These are phyloP conservation scores for Crotalus tigris DNA, from an alignment of 2,113 vertebrate species.

Conservation along the genomic window DNA sequence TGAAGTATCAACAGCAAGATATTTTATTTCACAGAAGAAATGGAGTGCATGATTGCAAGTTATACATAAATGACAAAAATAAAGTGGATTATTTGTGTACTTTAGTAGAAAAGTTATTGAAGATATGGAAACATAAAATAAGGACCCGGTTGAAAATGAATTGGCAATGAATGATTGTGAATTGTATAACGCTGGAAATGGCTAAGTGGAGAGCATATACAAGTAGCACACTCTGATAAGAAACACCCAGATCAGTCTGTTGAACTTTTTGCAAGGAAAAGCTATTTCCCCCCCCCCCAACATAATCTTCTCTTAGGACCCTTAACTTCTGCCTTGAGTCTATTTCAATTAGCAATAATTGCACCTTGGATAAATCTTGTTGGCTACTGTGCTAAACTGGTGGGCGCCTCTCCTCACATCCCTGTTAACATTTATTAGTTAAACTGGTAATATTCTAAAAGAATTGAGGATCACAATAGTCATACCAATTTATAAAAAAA, in stretches of 20 bases:
- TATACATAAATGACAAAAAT: neutral
- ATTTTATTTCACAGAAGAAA: neutral
- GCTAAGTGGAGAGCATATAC: neutral
- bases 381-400: neutral
- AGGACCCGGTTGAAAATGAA: neutral
- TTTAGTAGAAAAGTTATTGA: neutral
- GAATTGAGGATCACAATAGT: neutral
- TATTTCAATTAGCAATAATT: neutral
- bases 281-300: neutral
- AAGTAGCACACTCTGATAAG: neutral
- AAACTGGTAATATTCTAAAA: neutral
- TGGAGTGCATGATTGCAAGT: neutral
- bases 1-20: neutral
- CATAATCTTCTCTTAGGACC: neutral
- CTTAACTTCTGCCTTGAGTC: neutral
- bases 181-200: neutral
- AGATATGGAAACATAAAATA: neutral
- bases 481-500: neutral
- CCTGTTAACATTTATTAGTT: neutral
- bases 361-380: neutral
- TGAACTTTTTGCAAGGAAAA: neutral
- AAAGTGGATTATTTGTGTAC: neutral
- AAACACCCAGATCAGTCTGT: neutral
- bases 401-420: neutral
- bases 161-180: neutral